Base-by-base conservation (phyloP, 2,113 vertebrate species). In the Centropristis striata region DNA sequence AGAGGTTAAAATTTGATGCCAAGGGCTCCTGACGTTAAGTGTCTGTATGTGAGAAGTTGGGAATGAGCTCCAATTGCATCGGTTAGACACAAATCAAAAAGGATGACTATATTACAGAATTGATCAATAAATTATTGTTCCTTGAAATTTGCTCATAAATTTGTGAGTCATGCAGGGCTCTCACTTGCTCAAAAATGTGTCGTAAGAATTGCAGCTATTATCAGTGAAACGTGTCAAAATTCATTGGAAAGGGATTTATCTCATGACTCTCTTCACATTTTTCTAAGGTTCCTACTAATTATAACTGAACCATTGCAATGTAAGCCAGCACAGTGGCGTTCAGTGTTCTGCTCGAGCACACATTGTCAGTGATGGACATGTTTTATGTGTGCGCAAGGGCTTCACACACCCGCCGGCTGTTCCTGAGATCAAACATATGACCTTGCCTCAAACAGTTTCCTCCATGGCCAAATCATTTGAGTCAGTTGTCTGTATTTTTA, bases 401-500 rank as follows among this genome's bases (percentile, higher is more conserved):
- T 28, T 39, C 12, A 75, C 42, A 36, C 32, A 32, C 32, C 13
- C 0, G n/a, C 10, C 4, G 2, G 42, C 39, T 67, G 57, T 67
- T 32, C 23, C 73, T 76, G 49, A 65, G 41, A 55, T 86, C 76
- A 85, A 64, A 84, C 53, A 37, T 27, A 1, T 36, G 41, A 55
- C 53, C 20, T 15, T 14, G 20, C 18, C 50, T 64, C 28, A 32
- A 8, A 71, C 14, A 1, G 9, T 39, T 81, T 76, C 76, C 80
- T 63, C 49, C 9, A 3, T 39, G 14, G 20, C 57, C 27, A 65
- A 60, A 75, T 78, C 47, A 27, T 54, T 77, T 46, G 21, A 78
- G 60, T 86, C 83, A 81, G 74, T 21, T 49, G 13, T 78, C 37
- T 71, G 23, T 86, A 63, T 83, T 81, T 82, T 83, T 81, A 64